Evolutionary conservation across 2,888 invertebrate species (phyloP).

Genomic region (Bibio marci): DNA sequence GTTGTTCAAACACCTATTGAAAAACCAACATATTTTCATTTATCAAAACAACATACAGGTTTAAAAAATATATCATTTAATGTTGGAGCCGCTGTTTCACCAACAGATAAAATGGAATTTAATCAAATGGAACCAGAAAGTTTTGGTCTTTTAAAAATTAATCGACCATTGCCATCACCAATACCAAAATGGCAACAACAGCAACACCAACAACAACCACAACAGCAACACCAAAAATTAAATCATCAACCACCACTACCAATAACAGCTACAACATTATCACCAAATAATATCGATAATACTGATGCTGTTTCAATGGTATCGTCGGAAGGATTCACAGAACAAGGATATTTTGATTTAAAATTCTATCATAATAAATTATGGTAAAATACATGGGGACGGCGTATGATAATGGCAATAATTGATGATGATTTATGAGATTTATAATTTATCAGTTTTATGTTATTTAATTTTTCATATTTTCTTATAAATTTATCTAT

Average conservation of each 20-base stretch:
- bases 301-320: constrained; percentile 22
- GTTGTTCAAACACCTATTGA: constrained; percentile 15
- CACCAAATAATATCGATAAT: constrained; percentile 6
- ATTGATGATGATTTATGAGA: no score
- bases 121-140: constrained; percentile 24
- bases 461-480: no score
- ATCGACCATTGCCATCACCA: constrained; percentile 4
- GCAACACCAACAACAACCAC: background rate
- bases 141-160: constrained; percentile 23
- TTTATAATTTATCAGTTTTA: no score
- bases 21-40: constrained; percentile 20
- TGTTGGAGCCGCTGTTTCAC: constrained; percentile 27
- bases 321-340: constrained; percentile 35
- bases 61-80: constrained; percentile 28
- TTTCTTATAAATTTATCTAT: no score
- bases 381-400: constrained; percentile 53
- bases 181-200: background rate
- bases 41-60: constrained; percentile 28
- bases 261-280: background rate
- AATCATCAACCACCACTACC: background rate
- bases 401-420: no score
- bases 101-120: constrained; percentile 28
- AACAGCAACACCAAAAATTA: background rate
- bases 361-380: constrained; percentile 63
- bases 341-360: constrained; percentile 52